phyloP scores from a whole-genome alignment of 2,888 invertebrate genomes.

The Phlogophora meticulosa region DNA sequence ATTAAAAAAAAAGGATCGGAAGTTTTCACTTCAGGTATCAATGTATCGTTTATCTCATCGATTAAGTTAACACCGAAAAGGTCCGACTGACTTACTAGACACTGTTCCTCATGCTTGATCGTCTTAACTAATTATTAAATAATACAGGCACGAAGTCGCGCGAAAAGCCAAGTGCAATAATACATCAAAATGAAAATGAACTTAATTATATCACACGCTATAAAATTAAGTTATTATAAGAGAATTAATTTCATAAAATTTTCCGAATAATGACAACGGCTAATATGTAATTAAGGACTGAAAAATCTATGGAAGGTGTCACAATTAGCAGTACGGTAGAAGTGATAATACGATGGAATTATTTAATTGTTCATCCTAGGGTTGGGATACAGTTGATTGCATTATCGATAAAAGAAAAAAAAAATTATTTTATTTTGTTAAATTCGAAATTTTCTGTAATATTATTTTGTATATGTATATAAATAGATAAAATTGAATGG shows the following conservation, averaged over 20 bases:
- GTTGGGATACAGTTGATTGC: constrained; percentile 15
- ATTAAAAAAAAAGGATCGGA: no score
- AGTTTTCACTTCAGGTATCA: no score
- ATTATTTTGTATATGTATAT: no score
- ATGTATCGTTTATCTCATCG: no score
- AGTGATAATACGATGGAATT: constrained; percentile 49
- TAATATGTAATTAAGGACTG: constrained; percentile 50
- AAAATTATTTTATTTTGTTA: background rate
- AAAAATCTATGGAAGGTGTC: constrained; percentile 50
- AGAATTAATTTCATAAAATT: constrained; percentile 39
- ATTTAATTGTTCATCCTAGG: constrained; percentile 58
- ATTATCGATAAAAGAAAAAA: constrained; percentile 42
- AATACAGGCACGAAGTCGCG: background rate
- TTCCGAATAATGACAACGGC: constrained; percentile 42
- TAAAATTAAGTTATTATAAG: constrained; percentile 58
- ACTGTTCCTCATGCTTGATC: no score
- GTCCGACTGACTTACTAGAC: no score
- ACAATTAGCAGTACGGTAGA: constrained; percentile 47
- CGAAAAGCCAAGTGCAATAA: background rate
- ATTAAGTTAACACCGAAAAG: no score
- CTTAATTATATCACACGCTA: constrained; percentile 31
- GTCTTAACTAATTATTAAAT: no score
- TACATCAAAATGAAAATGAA: constrained; percentile 54
- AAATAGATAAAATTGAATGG: no score
- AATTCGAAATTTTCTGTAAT: no score